phyloP scores from a whole-genome alignment of 2,113 vertebrate species.

The Psilopsiagon aymara region DNA sequence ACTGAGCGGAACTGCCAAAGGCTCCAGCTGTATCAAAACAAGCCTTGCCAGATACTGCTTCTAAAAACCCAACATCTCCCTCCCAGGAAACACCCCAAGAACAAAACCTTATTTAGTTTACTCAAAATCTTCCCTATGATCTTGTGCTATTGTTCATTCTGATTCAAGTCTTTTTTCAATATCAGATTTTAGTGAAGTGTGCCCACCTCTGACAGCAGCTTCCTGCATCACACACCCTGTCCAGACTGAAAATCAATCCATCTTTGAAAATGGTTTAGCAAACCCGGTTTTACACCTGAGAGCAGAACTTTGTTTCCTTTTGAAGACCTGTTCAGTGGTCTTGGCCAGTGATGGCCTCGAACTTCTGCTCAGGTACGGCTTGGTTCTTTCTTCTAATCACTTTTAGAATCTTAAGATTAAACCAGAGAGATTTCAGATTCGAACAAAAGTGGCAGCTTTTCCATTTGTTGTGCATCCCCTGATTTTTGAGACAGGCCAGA shows the following conservation, averaged over 20 bases:
- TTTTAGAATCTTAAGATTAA: background rate
- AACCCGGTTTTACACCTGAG: background rate
- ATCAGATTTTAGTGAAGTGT: background rate
- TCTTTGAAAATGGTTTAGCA: background rate
- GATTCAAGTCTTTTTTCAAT: background rate
- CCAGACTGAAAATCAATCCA: background rate
- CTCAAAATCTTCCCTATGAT: background rate
- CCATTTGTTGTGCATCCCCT: background rate
- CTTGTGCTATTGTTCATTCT: fast-evolving
- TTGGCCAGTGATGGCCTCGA: background rate
- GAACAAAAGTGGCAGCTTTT: background rate
- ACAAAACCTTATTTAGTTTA: background rate
- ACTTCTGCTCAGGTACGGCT: background rate
- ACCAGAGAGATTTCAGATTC: background rate
- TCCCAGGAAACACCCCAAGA: background rate
- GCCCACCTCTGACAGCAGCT: background rate
- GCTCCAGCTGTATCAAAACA: background rate
- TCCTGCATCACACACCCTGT: background rate
- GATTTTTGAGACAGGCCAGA: background rate
- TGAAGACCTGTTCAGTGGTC: background rate
- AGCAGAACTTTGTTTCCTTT: background rate
- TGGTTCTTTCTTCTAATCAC: background rate
- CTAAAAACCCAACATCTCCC: background rate
- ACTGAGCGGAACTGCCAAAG: background rate
- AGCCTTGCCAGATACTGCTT: background rate